Conservation (phyloP, 2,113 vertebrate species). For the Corapipo altera region DNA sequence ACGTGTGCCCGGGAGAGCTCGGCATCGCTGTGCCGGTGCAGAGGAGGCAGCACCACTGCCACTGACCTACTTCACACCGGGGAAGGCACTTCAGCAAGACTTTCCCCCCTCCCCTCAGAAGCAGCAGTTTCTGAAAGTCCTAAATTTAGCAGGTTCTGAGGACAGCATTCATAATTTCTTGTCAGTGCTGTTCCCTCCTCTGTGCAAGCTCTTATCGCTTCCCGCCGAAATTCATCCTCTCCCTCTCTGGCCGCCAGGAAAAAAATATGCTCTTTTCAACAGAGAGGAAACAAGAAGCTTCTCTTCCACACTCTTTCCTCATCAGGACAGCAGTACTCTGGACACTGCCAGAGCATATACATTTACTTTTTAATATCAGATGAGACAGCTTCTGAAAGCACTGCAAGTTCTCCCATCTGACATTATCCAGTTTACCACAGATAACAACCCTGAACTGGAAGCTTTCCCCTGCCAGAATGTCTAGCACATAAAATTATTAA, state of each 20-base stretch:
- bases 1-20: neutral
- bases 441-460: slow-evolving; percentile 50
- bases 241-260: neutral
- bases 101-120: neutral
- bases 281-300: neutral
- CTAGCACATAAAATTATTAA: slow-evolving; percentile 30
- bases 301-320: neutral
- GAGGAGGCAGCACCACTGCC: neutral
- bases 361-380: slow-evolving; percentile 34
- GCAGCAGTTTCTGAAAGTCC: neutral
- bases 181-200: neutral
- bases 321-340: neutral
- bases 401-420: neutral
- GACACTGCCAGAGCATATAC: neutral
- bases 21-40: neutral
- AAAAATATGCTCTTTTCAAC: neutral
- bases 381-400: slow-evolving; percentile 34
- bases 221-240: neutral
- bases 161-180: neutral
- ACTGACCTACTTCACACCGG: slow-evolving; percentile 1
- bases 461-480: slow-evolving; percentile 16
- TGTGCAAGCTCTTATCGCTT: neutral
- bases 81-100: neutral
- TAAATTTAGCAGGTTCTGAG: neutral
- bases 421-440: slow-evolving; percentile 50